These are phyloP conservation scores for Bufo bufo DNA, from an alignment of 2,113 vertebrate genomes.

Conservation along the genomic window DNA sequence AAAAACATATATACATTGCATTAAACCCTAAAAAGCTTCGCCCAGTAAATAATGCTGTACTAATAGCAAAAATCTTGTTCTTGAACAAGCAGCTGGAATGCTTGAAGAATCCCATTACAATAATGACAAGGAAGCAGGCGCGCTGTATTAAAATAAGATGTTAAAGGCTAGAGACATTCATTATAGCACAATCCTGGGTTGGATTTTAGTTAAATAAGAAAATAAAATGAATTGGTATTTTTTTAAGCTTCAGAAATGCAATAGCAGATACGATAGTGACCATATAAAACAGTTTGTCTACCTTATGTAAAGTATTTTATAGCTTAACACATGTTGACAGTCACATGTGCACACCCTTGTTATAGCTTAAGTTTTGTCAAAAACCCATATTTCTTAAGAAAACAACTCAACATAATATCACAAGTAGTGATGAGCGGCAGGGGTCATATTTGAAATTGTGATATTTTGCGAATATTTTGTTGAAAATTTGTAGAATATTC, in stretches of 20 bases:
- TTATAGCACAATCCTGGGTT: neutral
- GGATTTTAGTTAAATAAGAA: neutral
- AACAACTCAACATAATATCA: too few species aligned
- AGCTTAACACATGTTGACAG: neutral
- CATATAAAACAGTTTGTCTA: neutral
- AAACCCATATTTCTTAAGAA: too few species aligned
- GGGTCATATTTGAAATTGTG: too few species aligned
- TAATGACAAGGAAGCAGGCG: neutral
- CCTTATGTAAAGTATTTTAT: neutral
- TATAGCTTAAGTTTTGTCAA: too few species aligned
- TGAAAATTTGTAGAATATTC: too few species aligned
- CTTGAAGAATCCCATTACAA: conserved; percentile 9
- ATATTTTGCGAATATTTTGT: too few species aligned
- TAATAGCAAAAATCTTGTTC: conserved; percentile 2
- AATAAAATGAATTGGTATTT: neutral
- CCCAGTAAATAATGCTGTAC: conserved; percentile 19
- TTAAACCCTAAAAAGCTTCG: conserved; percentile 8
- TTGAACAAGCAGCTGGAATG: conserved; percentile 37
- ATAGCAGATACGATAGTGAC: neutral
- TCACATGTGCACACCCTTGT: too few species aligned
- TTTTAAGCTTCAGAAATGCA: neutral
- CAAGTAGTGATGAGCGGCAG: too few species aligned
- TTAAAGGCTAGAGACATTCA: neutral
- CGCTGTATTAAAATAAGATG: neutral
- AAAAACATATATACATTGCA: neutral